These are phyloP conservation scores for Oriolus oriolus DNA, from an alignment of 2,113 vertebrate genomes.

Conservation along the genomic window DNA sequence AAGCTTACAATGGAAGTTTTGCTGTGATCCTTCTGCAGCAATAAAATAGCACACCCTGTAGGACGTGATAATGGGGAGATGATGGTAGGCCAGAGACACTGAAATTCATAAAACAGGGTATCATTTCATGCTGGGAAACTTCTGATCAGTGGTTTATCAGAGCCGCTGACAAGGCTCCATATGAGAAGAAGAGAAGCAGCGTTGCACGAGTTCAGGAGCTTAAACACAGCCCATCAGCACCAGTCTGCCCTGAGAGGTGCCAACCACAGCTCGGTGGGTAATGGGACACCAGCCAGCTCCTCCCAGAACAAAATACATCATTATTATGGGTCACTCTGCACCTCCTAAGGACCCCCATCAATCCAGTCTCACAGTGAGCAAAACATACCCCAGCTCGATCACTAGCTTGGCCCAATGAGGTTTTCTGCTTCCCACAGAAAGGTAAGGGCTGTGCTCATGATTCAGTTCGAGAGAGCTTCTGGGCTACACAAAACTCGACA, in stretches of 20 bases:
- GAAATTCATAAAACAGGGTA: not conserved
- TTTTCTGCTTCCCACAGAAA: not conserved
- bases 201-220: not conserved
- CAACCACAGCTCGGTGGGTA: not conserved
- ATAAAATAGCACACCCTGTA: not conserved
- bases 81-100: not conserved
- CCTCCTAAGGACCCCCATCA: not conserved
- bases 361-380: not conserved
- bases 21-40: not conserved
- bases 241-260: not conserved
- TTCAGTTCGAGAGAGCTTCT: not conserved
- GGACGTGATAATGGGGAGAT: not conserved
- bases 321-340: not conserved
- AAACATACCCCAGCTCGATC: not conserved
- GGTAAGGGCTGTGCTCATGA: not conserved
- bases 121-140: not conserved
- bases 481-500: not conserved
- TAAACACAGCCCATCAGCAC: not conserved
- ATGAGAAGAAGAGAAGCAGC: not conserved
- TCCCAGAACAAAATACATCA: not conserved
- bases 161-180: not conserved
- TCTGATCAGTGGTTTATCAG: conserved; percentile 6
- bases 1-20: not conserved
- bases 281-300: not conserved
- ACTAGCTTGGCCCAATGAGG: accelerated